phyloP scores from a whole-genome alignment of 2,888 invertebrate genomes.

The Panorpa germanica region DNA sequence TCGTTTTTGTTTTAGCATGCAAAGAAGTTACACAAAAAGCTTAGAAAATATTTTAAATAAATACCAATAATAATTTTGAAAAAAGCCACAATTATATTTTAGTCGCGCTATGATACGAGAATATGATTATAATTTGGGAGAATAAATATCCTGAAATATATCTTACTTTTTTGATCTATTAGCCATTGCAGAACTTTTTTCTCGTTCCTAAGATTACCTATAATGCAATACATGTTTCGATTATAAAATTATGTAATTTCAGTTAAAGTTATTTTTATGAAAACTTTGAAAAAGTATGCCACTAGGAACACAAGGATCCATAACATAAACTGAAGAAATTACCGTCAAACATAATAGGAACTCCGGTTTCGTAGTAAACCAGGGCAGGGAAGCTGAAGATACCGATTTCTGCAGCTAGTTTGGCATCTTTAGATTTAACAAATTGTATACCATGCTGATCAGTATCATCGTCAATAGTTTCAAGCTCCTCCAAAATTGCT shows the following conservation, averaged over 20 bases:
- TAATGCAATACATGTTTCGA: constrained; percentile 24
- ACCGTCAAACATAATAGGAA: constrained; percentile 91
- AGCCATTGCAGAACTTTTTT: constrained; percentile 92
- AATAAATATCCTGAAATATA: too few relatives aligned
- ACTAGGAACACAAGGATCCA: too few relatives aligned
- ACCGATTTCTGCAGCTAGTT: constrained; percentile 76
- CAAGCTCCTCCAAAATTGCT: constrained; percentile 69
- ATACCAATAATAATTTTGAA: too few relatives aligned
- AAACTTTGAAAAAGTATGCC: constrained; percentile 1
- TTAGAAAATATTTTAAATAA: too few relatives aligned
- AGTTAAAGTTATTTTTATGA: constrained; percentile 1
- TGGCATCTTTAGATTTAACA: constrained; percentile 80
- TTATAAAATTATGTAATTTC: constrained; percentile 11
- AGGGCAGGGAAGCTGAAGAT: constrained; percentile 83
- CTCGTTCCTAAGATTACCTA: constrained; percentile 89
- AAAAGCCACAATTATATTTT: constrained; percentile 7
- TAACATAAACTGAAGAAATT: too few relatives aligned
- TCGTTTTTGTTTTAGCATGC: constrained; percentile 11
- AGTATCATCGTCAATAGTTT: constrained; percentile 83
- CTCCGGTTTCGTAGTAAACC: constrained; percentile 84
- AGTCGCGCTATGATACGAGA: constrained; percentile 6
- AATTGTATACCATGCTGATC: constrained; percentile 86
- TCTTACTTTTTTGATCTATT: constrained; percentile 91
- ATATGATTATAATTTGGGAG: constrained; percentile 25
- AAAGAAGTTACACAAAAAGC: constrained; percentile 12